Conservation (phyloP, 2,113 vertebrate genomes). For the Plectropomus leopardus region DNA sequence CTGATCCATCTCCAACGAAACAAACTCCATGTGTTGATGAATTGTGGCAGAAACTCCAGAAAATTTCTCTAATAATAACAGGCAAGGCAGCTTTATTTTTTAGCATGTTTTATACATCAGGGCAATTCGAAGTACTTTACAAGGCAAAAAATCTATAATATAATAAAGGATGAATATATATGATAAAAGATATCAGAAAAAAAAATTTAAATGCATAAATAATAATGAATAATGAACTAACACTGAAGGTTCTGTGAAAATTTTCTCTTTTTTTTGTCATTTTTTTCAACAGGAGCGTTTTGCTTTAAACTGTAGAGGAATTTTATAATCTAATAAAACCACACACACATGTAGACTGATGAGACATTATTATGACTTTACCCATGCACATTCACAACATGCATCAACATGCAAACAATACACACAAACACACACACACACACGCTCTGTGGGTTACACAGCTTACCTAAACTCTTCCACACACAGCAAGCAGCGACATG, state of each 20-base stretch:
- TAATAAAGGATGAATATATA: too few species aligned
- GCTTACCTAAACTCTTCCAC: neutral
- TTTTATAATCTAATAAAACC: constrained; percentile 2
- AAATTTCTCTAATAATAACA: too few species aligned
- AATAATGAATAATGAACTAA: too few species aligned
- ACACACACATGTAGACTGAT: constrained; percentile 25
- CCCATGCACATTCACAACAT: constrained; percentile 47
- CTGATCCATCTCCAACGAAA: neutral
- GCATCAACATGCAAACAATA: constrained; percentile 46
- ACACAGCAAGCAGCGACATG: constrained; percentile 65
- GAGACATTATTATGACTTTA: neutral
- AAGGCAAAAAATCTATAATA: too few species aligned
- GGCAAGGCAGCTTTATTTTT: too few species aligned
- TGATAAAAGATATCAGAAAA: too few species aligned
- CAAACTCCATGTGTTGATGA: neutral
- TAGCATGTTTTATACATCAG: too few species aligned
- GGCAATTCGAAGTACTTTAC: too few species aligned
- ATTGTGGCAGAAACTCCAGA: too few species aligned
- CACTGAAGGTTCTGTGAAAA: too few species aligned
- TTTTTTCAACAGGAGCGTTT: neutral
- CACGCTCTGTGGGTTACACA: constrained; percentile 12
- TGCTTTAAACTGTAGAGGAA: neutral
- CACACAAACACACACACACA: neutral
- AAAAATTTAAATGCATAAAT: too few species aligned
- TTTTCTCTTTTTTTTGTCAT: too few species aligned